A percentile compares a stretch with the other conserved stretches of the same genome.
Evolutionary conservation across 2,888 invertebrate genomes (phyloP).

Genomic region (Polylopha cassiicola): DNA sequence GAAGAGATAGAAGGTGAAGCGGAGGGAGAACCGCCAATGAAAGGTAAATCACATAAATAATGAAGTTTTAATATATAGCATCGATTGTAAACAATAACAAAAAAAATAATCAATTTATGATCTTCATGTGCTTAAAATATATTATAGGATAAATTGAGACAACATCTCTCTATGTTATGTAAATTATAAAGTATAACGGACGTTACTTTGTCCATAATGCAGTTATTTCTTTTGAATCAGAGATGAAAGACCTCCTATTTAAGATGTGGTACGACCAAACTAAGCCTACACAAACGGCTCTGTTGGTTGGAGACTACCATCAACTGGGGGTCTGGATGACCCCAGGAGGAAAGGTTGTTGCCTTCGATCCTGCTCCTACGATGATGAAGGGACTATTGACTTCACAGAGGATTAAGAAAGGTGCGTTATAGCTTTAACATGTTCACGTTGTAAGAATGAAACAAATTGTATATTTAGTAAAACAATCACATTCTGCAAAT

Average conservation of each 20-base stretch:
- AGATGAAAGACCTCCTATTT: conserved; percentile 61
- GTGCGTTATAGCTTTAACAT: conserved; percentile 31
- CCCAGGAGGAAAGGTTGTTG: conserved; percentile 60
- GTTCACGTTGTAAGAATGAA: neutral
- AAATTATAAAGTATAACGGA: no score
- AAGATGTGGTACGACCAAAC: conserved; percentile 58
- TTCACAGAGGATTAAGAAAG: conserved; percentile 50
- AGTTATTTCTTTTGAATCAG: conserved; percentile 32
- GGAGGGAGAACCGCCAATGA: no score
- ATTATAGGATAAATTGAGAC: no score
- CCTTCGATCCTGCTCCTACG: conserved; percentile 64
- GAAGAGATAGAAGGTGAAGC: no score
- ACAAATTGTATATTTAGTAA: no score
- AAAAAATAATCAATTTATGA: no score
- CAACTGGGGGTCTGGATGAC: conserved; percentile 65
- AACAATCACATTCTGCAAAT: no score
- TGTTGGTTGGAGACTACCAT: conserved; percentile 65
- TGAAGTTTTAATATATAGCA: no score
- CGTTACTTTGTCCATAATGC: conserved; percentile 22
- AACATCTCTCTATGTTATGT: no score
- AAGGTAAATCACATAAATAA: no score
- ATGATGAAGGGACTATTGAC: conserved; percentile 51
- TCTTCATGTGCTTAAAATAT: no score
- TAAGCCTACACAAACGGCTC: conserved; percentile 40
- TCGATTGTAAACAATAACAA: no score